Evolutionary conservation across 2,888 invertebrate genomes (phyloP).

Genomic region (Cosmia pyralina): DNA sequence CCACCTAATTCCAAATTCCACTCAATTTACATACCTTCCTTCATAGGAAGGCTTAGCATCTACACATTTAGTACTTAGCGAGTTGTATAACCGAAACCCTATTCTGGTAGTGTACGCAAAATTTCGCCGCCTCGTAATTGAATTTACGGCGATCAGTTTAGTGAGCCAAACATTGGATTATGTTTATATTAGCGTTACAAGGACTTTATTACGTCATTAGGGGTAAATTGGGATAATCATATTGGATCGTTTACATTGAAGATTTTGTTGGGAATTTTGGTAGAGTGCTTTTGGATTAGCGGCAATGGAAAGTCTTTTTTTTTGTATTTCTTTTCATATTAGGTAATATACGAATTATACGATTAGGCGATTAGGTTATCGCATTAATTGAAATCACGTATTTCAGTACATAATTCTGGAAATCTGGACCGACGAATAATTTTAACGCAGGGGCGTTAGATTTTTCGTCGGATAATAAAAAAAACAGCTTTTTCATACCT

Average conservation of each 20-base stretch:
- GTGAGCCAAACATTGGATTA: slow-evolving; percentile 48
- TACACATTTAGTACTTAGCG: slow-evolving; percentile 12
- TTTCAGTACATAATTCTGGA: too few species aligned
- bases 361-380: too few species aligned
- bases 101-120: slow-evolving; percentile 46
- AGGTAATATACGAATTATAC: too few species aligned
- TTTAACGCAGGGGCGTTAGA: too few species aligned
- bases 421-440: too few species aligned
- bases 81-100: slow-evolving; percentile 55
- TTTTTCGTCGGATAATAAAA: too few species aligned
- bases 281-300: not conserved
- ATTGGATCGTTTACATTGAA: not conserved
- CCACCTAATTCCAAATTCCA: not conserved
- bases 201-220: slow-evolving; percentile 25
- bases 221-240: slow-evolving; percentile 6
- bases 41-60: slow-evolving; percentile 47
- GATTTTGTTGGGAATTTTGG: not conserved
- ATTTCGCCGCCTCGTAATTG: slow-evolving; percentile 53
- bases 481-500: too few species aligned
- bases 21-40: slow-evolving; percentile 1
- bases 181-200: slow-evolving; percentile 33
- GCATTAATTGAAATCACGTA: too few species aligned
- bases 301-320: not conserved
- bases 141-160: slow-evolving; percentile 53
- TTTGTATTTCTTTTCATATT: too few species aligned